Conservation (phyloP, 1,140 invertebrate genomes). For the Lucilia cuprina region DNA sequence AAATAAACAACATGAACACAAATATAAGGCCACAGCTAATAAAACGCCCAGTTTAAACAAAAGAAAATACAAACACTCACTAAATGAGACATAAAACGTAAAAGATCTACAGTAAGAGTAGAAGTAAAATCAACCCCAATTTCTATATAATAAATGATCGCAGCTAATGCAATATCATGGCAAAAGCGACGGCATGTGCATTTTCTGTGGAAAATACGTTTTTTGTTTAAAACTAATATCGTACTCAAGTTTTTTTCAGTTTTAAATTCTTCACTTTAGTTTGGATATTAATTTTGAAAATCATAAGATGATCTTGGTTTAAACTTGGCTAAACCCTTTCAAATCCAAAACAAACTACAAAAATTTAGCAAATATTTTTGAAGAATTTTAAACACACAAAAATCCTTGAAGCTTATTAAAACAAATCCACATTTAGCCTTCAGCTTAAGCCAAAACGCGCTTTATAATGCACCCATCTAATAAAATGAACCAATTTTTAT, state of each 20-base stretch:
- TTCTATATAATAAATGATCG: neutral
- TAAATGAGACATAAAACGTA: neutral
- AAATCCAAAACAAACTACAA: neutral
- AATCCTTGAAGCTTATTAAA: neutral
- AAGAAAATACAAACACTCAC: neutral
- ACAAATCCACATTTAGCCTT: neutral
- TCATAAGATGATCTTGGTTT: neutral
- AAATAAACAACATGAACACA: neutral
- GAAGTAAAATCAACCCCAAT: neutral
- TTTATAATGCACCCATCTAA: neutral
- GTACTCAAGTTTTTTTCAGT: neutral
- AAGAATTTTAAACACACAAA: neutral
- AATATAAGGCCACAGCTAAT: neutral
- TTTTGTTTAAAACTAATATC: neutral
- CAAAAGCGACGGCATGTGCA: neutral
- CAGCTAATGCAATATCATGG: neutral
- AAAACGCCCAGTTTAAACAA: neutral
- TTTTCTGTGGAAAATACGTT: neutral
- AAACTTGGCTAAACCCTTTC: slow-evolving; percentile 7
- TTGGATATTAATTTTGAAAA: no score
- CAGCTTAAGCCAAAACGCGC: neutral
- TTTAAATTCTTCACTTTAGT: no score
- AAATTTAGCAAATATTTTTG: no score
- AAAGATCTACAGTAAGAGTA: neutral
- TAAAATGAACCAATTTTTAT: slow-evolving; percentile 31